Percentiles rank a stretch among this genome's conserved stretches.
These are phyloP conservation scores for Agrochola macilenta DNA, from an alignment of 2,888 invertebrate species.

Conservation along the genomic window DNA sequence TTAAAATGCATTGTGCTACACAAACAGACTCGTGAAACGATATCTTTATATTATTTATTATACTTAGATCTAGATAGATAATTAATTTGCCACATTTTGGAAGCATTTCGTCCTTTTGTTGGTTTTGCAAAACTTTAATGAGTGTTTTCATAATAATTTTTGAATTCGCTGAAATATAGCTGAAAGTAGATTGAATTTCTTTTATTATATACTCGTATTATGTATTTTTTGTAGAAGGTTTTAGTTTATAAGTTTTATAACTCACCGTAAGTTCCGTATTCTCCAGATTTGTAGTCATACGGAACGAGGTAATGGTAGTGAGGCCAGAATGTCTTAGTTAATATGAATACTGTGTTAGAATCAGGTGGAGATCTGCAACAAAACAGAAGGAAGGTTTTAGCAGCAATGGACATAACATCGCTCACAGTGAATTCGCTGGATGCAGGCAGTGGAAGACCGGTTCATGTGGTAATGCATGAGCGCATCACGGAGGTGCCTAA, in stretches of 20 bases:
- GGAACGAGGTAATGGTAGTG: constrained; percentile 95
- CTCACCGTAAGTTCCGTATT: constrained; percentile 94
- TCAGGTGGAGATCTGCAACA: constrained; percentile 92
- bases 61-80: not conserved
- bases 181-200: not conserved
- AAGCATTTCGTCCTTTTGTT: not conserved
- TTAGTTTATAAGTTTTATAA: not conserved
- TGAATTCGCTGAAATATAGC: not conserved
- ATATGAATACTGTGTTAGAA: constrained; percentile 93
- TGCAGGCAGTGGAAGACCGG: not conserved
- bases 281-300: constrained; percentile 95
- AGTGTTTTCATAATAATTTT: not conserved
- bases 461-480: not conserved
- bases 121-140: not conserved
- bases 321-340: constrained; percentile 94
- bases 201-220: no score
- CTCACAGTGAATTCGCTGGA: not conserved
- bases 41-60: not conserved
- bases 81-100: not conserved
- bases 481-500: not conserved
- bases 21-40: not conserved
- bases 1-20: not conserved
- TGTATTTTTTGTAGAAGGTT: not conserved
- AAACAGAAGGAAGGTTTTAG: not conserved
- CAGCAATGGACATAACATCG: not conserved